phyloP scores from a whole-genome alignment of 2,113 vertebrate genomes.

The Lipotes vexillifer region DNA sequence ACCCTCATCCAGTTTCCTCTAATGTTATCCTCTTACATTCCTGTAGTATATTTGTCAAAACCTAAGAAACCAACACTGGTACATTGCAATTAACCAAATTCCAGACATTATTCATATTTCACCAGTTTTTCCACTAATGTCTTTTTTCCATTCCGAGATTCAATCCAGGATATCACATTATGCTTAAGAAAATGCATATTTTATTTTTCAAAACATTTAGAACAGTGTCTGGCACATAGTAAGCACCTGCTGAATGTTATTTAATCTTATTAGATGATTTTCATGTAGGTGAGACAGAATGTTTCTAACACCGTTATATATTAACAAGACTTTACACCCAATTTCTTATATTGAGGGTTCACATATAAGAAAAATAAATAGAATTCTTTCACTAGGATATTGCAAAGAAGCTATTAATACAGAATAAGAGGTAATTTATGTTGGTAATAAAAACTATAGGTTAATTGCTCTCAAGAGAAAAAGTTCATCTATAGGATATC shows the following conservation, averaged over 20 bases:
- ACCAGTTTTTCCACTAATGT: not conserved
- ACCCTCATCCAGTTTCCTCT: not conserved
- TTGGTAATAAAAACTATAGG: not conserved
- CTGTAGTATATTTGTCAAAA: not conserved
- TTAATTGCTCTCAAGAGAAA: not conserved
- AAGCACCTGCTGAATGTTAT: not conserved
- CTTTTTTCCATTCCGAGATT: not conserved
- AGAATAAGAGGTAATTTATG: not conserved
- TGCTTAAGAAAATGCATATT: not conserved
- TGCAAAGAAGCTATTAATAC: not conserved
- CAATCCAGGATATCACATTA: not conserved
- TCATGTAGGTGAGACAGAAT: not conserved
- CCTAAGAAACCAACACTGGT: not conserved
- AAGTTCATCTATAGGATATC: not conserved
- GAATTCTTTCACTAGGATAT: not conserved
- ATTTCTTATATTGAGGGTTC: not conserved
- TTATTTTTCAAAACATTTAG: conserved; percentile 11
- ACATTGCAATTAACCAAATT: not conserved
- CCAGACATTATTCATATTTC: not conserved
- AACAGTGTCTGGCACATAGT: not conserved
- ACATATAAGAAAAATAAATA: not conserved
- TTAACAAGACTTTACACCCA: not conserved
- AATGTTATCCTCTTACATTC: not conserved
- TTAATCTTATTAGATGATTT: not conserved
- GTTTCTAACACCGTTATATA: not conserved